A percentile compares a stretch with the other conserved stretches of the same genome.
Evolutionary conservation across 2,797 vertebrate species (phyloP).

Genomic region (Lagodon rhomboides): DNA sequence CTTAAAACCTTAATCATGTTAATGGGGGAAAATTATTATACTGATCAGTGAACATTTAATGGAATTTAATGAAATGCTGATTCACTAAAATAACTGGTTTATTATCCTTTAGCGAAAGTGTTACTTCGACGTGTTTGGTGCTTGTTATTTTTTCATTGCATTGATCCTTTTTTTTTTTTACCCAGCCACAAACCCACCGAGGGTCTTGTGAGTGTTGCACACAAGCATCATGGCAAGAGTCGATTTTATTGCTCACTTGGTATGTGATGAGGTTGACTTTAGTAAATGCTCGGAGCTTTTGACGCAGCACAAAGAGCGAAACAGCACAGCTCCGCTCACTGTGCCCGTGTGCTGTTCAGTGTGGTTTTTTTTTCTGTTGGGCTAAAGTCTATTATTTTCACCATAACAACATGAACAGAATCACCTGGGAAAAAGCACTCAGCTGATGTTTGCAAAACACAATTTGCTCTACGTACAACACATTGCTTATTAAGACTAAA

Average conservation of each 20-base stretch:
- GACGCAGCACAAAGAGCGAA: slow-evolving; percentile 1
- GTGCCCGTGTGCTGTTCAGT: background rate
- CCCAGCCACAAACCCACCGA: slow-evolving; percentile 4
- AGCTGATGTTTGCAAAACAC: background rate
- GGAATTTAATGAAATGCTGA: background rate
- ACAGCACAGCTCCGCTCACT: slow-evolving; percentile 9
- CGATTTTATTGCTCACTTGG: slow-evolving; percentile 2
- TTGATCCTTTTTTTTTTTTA: slow-evolving; percentile 12
- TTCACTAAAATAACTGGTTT: background rate
- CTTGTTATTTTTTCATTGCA: slow-evolving; percentile 26
- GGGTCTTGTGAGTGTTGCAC: background rate
- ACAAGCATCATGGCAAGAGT: background rate
- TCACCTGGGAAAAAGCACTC: slow-evolving; percentile 26
- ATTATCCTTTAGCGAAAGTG: background rate
- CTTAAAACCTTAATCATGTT: background rate
- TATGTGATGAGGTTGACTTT: slow-evolving; percentile 9
- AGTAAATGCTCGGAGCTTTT: slow-evolving; percentile 32
- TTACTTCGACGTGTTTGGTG: background rate
- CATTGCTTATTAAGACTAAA: slow-evolving; percentile 18
- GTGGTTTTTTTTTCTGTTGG: slow-evolving; percentile 5
- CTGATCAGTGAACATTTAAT: background rate
- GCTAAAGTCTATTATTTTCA: slow-evolving; percentile 15
- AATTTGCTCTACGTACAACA: background rate
- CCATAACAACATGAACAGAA: slow-evolving; percentile 10
- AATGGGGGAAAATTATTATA: background rate